Conservation (phyloP, 2,113 vertebrate species). For the Psammodynastes pulverulentus region DNA sequence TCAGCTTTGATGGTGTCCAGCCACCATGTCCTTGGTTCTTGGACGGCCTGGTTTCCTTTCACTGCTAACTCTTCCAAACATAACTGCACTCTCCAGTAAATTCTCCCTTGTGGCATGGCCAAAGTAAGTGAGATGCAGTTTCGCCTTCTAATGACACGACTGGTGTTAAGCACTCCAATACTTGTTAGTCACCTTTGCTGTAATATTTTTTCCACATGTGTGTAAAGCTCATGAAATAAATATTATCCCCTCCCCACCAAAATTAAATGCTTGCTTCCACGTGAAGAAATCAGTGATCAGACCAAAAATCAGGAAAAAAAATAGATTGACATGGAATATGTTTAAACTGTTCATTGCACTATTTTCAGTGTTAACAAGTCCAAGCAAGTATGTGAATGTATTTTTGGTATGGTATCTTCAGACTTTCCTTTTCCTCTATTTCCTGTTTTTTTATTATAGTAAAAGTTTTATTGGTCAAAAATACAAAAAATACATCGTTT, state of each 20-base stretch:
- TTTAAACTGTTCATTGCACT: not conserved
- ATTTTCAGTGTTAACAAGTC: not conserved
- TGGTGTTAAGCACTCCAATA: not conserved
- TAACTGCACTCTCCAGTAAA: not conserved
- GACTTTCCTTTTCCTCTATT: not conserved
- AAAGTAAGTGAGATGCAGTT: not conserved
- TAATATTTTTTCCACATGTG: not conserved
- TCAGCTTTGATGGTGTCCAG: not conserved
- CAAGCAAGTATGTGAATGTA: not conserved
- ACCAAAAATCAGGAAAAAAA: not conserved
- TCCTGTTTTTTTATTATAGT: not conserved
- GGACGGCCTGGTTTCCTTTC: not conserved
- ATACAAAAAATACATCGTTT: too few relatives aligned
- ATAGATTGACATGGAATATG: not conserved
- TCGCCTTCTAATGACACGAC: not conserved
- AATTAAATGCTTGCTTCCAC: not conserved
- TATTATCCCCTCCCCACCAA: not conserved
- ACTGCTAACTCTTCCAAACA: not conserved
- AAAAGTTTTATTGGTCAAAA: too few relatives aligned
- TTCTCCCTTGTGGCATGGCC: not conserved
- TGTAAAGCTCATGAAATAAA: not conserved
- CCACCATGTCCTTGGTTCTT: not conserved
- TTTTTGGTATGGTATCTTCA: not conserved
- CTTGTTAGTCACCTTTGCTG: not conserved
- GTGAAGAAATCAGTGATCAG: not conserved